A percentile compares a stretch with the other conserved stretches of the same genome.
Conservation (phyloP, 2,888 invertebrate species). For the Lithodes maja region DNA sequence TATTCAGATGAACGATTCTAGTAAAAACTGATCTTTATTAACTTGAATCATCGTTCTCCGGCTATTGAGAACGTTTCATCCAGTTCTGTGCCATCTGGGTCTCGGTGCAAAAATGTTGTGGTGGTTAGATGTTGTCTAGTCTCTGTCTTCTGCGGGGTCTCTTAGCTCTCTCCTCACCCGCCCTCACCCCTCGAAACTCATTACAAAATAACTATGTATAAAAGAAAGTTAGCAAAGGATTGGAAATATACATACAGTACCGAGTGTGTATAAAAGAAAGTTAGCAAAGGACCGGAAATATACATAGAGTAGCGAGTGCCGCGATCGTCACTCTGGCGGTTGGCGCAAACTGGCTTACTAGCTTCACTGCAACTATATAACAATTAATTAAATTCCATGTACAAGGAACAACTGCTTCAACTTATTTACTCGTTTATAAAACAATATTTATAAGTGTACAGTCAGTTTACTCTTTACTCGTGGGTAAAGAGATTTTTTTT, state of each 20-base stretch:
- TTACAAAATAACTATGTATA: constrained; percentile 53
- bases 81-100: no score
- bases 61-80: no score
- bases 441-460: constrained; percentile 68
- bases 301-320: constrained; percentile 53
- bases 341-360: constrained; percentile 65
- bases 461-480: constrained; percentile 31
- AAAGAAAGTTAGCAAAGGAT: constrained; percentile 36
- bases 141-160: no score
- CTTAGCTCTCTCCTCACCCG: neutral
- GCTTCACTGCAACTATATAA: constrained; percentile 66
- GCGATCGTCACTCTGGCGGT: constrained; percentile 55
- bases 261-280: constrained; percentile 25
- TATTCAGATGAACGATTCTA: no score
- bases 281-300: constrained; percentile 48
- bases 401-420: constrained; percentile 68
- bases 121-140: no score
- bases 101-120: no score
- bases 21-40: no score
- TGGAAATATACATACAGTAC: constrained; percentile 40
- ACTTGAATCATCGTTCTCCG: no score
- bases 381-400: constrained; percentile 66
- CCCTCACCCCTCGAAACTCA: constrained; percentile 54
- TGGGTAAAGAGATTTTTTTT: constrained; percentile 40
- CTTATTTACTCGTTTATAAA: constrained; percentile 63